A percentile compares a stretch with the other conserved stretches of the same genome.
phyloP scores from a whole-genome alignment of 2,797 vertebrate genomes.

The Cercopithecus hamlyni region DNA sequence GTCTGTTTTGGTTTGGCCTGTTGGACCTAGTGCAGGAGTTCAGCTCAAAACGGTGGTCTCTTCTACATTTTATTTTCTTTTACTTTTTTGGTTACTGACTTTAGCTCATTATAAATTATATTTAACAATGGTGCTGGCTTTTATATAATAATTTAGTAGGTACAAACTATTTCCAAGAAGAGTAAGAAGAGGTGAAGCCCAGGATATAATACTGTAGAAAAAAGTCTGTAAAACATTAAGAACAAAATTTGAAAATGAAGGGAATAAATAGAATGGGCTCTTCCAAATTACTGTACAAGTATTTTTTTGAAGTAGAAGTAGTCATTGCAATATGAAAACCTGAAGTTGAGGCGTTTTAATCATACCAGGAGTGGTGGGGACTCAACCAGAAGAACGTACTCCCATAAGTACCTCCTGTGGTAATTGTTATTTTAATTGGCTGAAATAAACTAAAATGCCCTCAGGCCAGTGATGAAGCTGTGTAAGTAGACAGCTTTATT shows the following conservation, averaged over 20 bases:
- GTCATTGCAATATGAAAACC: conserved; percentile 20
- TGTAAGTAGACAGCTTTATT: conserved; percentile 35
- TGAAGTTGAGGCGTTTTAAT: conserved; percentile 73
- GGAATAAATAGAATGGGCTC: conserved; percentile 2
- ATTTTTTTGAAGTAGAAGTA: neutral
- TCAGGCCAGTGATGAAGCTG: conserved; percentile 64
- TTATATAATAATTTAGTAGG: neutral
- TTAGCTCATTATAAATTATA: neutral
- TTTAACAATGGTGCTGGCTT: neutral
- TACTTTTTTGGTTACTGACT: neutral
- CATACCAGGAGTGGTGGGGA: conserved; percentile 42
- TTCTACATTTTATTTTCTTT: neutral
- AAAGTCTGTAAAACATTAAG: neutral
- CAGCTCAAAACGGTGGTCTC: neutral
- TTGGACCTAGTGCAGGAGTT: neutral
- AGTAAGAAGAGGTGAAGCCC: neutral
- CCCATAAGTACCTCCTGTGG: conserved; percentile 65
- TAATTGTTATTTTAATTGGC: conserved; percentile 83
- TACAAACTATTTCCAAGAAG: neutral
- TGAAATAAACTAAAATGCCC: conserved; percentile 79
- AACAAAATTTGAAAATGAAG: conserved; percentile 58
- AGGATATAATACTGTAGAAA: neutral
- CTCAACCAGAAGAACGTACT: conserved; percentile 46
- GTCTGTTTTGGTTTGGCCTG: neutral
- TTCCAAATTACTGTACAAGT: neutral